phyloP scores from a whole-genome alignment of 2,797 vertebrate species.

The Dendrocincla fuliginosa region DNA sequence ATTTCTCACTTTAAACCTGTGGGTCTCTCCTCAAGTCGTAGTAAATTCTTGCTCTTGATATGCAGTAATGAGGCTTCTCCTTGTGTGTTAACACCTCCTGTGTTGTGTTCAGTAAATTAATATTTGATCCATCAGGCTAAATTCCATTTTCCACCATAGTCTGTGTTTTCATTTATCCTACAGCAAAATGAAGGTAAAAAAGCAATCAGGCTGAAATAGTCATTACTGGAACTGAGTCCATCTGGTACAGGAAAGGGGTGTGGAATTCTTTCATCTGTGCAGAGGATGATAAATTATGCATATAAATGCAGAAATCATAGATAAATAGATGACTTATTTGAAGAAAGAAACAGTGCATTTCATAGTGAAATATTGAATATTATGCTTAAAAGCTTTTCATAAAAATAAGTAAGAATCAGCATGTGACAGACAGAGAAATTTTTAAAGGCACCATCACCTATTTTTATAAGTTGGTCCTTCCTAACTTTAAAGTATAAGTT shows the following conservation, averaged over 20 bases:
- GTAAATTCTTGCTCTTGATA: not conserved
- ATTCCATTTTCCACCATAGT: not conserved
- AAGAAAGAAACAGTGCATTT: not conserved
- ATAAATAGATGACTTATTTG: not conserved
- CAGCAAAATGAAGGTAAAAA: not conserved
- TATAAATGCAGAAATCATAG: not conserved
- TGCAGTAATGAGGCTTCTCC: not conserved
- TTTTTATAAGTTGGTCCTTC: not conserved
- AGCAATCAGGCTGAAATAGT: not conserved
- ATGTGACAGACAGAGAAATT: not conserved
- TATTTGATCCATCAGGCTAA: not conserved
- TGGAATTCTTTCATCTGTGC: not conserved
- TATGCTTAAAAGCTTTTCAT: not conserved
- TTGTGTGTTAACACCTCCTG: not conserved
- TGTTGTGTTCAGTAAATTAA: not conserved
- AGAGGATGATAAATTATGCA: not conserved
- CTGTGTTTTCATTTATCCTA: not conserved
- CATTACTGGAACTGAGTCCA: slow-evolving; percentile 12
- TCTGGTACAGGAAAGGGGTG: not conserved
- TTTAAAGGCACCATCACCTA: not conserved
- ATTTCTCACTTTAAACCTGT: not conserved
- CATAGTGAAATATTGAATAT: not conserved
- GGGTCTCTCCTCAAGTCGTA: not conserved
- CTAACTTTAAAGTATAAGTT: not conserved
- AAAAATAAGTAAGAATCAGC: not conserved